Conservation (phyloP, 2,888 invertebrate genomes). For the Timandra comae region DNA sequence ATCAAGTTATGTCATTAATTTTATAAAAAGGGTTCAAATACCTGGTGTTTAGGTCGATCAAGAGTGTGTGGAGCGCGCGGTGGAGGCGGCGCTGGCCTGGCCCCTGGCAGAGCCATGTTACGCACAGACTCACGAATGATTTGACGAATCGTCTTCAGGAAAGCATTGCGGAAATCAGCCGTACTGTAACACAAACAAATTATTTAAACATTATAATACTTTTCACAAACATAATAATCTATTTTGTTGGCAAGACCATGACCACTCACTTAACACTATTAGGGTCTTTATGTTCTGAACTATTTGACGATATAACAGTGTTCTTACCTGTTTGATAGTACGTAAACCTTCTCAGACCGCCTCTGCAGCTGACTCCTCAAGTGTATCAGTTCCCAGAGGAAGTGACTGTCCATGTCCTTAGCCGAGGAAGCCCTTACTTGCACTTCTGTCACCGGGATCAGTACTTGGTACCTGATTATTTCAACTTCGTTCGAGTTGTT, state of each 20-base stretch:
- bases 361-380: constrained; percentile 94
- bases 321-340: constrained; percentile 93
- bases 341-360: constrained; percentile 96
- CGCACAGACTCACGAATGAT: constrained; percentile 97
- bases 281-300: too few species aligned
- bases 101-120: constrained; percentile 95
- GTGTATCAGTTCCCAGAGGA: constrained; percentile 98
- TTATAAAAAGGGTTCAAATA: constrained; percentile 21
- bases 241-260: too few species aligned
- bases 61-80: constrained; percentile 62
- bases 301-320: too few species aligned
- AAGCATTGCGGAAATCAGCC: constrained; percentile 96
- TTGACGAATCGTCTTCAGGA: constrained; percentile 97
- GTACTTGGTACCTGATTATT: constrained; percentile 96
- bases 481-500: constrained; percentile 93
- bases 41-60: constrained; percentile 79
- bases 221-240: neutral
- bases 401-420: constrained; percentile 97
- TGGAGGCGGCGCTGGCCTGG: constrained; percentile 78
- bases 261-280: too few species aligned
- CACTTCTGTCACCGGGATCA: constrained; percentile 97
- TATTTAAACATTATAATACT: too few species aligned
- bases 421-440: constrained; percentile 96
- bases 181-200: too few species aligned
- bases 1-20: neutral